phyloP scores from a whole-genome alignment of 2,113 vertebrate genomes.

The Ophiodon elongatus region DNA sequence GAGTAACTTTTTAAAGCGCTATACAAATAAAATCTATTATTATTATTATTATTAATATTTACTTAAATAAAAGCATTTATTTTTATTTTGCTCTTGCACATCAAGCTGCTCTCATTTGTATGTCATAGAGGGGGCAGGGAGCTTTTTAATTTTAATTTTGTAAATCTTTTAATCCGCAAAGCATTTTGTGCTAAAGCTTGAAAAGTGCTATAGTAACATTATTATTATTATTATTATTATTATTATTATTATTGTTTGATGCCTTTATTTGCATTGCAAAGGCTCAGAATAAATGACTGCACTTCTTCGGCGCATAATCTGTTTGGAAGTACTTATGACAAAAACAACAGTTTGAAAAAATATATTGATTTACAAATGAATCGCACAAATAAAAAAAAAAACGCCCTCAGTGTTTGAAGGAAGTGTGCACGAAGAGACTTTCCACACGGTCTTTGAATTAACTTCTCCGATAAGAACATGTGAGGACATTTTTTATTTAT shows the following conservation, averaged over 20 bases:
- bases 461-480: slow-evolving; percentile 17
- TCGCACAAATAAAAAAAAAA: not conserved
- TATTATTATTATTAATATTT: too few relatives aligned
- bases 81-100: too few relatives aligned
- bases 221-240: not conserved
- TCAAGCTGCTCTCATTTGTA: not conserved
- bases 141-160: not conserved
- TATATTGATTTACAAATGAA: too few relatives aligned
- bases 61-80: too few relatives aligned
- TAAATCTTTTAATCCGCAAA: not conserved
- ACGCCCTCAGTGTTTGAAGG: not conserved
- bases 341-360: too few relatives aligned
- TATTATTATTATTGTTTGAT: not conserved
- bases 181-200: not conserved
- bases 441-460: slow-evolving; percentile 24
- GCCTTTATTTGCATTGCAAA: too few relatives aligned
- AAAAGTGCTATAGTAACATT: not conserved
- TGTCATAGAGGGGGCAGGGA: not conserved
- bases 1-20: too few relatives aligned
- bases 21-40: too few relatives aligned
- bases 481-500: not conserved
- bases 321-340: not conserved
- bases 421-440: not conserved
- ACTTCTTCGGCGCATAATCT: too few relatives aligned
- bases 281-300: not conserved